Evolutionary conservation across 2,888 invertebrate genomes (phyloP).

Genomic region (Hirtodrosophila histrioides): DNA sequence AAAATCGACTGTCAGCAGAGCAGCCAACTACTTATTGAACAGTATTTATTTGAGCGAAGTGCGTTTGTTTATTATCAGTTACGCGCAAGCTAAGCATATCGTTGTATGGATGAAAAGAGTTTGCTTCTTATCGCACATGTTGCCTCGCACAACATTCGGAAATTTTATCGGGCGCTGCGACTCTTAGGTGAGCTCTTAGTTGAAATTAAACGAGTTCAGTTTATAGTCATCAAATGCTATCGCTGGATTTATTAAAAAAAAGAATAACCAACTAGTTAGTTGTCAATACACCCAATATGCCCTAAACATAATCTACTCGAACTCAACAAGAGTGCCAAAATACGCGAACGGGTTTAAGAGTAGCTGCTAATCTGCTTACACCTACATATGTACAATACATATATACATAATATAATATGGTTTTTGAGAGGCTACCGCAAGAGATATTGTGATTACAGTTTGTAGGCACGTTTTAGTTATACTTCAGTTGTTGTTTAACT

Average conservation of each 20-base stretch:
- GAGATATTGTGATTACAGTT: conserved; percentile 36
- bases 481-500: conserved; percentile 22
- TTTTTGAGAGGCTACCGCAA: conserved; percentile 38
- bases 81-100: conserved; percentile 16
- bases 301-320: conserved; percentile 10
- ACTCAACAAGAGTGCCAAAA: not conserved
- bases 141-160: not conserved
- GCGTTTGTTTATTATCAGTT: conserved; percentile 26
- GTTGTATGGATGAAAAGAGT: conserved; percentile 6
- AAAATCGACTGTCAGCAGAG: conserved; percentile 18
- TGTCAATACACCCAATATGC: conserved; percentile 19
- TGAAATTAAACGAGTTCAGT: conserved; percentile 6
- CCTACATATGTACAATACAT: conserved; percentile 24
- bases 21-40: conserved; percentile 9
- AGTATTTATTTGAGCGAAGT: conserved; percentile 9
- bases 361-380: conserved; percentile 11
- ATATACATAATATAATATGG: conserved; percentile 11
- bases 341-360: not conserved
- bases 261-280: conserved; percentile 4
- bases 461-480: conserved; percentile 37
- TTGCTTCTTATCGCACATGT: conserved; percentile 22
- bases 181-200: conserved; percentile 18
- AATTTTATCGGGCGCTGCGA: not conserved
- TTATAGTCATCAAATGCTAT: conserved; percentile 2
- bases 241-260: conserved; percentile 36